Conservation (phyloP, 2,888 invertebrate genomes). For the Eudasyphora cyanicolor region DNA sequence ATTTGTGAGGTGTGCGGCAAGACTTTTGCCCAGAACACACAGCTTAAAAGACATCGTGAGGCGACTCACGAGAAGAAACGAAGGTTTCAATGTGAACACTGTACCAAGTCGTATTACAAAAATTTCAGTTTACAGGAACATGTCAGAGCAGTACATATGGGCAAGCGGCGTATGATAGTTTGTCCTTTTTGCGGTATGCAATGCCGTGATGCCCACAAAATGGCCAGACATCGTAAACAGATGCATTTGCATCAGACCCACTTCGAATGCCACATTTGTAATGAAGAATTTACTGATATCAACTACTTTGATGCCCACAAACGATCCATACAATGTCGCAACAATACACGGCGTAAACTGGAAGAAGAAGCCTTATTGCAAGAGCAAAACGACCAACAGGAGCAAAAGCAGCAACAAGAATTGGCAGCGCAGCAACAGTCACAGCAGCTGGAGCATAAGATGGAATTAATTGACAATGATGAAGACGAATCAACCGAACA, state of each 20-base stretch:
- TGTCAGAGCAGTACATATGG: conserved; percentile 75
- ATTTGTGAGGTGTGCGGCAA: conserved; percentile 76
- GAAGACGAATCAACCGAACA: background rate
- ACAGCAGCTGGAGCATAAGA: background rate
- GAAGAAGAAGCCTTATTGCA: conserved; percentile 54
- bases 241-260: conserved; percentile 74
- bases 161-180: conserved; percentile 74
- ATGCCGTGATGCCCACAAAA: conserved; percentile 76
- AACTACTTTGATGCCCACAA: conserved; percentile 77
- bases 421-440: background rate
- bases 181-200: conserved; percentile 77
- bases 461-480: conserved; percentile 44
- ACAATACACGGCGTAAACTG: conserved; percentile 72
- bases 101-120: conserved; percentile 76
- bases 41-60: conserved; percentile 75
- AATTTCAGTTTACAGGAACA: conserved; percentile 76
- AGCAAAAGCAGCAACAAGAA: conserved; percentile 48
- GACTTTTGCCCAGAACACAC: conserved; percentile 75
- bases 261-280: conserved; percentile 73
- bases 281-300: conserved; percentile 76
- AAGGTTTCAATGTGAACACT: conserved; percentile 72
- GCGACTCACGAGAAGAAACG: conserved; percentile 76
- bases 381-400: conserved; percentile 36
- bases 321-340: conserved; percentile 76
- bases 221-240: conserved; percentile 76